Evolutionary conservation across 1,140 invertebrate genomes (phyloP).

Genomic region (Psilanteris sp.): DNA sequence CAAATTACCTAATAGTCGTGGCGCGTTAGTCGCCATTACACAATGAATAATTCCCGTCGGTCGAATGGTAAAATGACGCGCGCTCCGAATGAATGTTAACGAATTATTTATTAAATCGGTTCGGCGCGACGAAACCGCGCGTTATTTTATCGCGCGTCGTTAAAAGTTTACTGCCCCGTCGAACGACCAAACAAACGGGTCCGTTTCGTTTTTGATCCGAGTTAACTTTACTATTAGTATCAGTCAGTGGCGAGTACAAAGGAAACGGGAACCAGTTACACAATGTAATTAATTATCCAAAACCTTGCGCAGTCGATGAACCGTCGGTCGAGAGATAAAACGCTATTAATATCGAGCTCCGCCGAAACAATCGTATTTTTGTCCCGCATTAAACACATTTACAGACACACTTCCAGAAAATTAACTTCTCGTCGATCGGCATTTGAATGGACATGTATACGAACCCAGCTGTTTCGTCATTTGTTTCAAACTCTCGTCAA

Average conservation of each 20-base stretch:
- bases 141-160: neutral
- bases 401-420: constrained; percentile 35
- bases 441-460: constrained; percentile 39
- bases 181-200: constrained; percentile 14
- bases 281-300: constrained; percentile 46
- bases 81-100: neutral
- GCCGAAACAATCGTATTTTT: constrained; percentile 39
- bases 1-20: constrained; percentile 72
- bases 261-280: constrained; percentile 46
- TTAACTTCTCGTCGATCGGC: constrained; percentile 34
- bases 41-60: constrained; percentile 68
- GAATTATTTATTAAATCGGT: neutral
- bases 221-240: constrained; percentile 38
- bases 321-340: constrained; percentile 16
- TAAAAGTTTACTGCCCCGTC: neutral
- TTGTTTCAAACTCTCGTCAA: constrained; percentile 74
- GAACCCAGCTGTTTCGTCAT: constrained; percentile 71
- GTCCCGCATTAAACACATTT: constrained; percentile 36
- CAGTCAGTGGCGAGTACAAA: constrained; percentile 23
- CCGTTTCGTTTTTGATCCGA: constrained; percentile 34
- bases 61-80: constrained; percentile 33
- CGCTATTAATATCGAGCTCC: constrained; percentile 27
- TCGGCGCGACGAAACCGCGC: neutral
- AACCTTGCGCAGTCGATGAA: constrained; percentile 8
- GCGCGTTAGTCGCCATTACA: constrained; percentile 62